A percentile compares a stretch with the other conserved stretches of the same genome.
These are phyloP conservation scores for Ellobium chinense DNA, from an alignment of 2,888 invertebrate species.

Conservation along the genomic window DNA sequence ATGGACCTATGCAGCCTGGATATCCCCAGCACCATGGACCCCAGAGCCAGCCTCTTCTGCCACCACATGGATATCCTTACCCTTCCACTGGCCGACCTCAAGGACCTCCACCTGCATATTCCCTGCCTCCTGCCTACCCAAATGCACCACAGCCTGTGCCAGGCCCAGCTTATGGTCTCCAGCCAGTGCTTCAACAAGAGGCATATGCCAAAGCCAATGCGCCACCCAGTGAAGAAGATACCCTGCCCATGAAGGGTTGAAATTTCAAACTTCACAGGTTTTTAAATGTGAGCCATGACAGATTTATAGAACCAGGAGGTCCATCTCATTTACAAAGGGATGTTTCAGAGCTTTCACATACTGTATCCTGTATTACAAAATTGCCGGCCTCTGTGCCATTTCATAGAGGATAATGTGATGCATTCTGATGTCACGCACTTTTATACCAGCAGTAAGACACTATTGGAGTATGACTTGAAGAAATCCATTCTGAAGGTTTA, in stretches of 20 bases:
- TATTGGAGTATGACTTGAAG: too few species aligned
- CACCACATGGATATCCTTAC: background rate
- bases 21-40: background rate
- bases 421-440: too few species aligned
- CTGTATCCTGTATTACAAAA: too few species aligned
- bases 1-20: background rate
- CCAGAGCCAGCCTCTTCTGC: background rate
- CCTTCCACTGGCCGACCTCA: background rate
- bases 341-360: too few species aligned
- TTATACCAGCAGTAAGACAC: too few species aligned
- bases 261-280: background rate
- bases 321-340: too few species aligned
- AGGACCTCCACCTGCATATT: slow-evolving; percentile 12
- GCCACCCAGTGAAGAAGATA: background rate
- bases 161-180: background rate
- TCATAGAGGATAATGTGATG: too few species aligned
- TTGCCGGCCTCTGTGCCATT: too few species aligned
- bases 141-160: background rate
- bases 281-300: too few species aligned
- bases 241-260: background rate
- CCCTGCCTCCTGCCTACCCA: slow-evolving; percentile 22
- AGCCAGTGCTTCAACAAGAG: background rate
- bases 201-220: background rate
- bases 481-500: too few species aligned
- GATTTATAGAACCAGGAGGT: too few species aligned